These are phyloP conservation scores for Acestrorhynchus altus DNA, from an alignment of 2,797 vertebrate genomes.

Conservation along the genomic window DNA sequence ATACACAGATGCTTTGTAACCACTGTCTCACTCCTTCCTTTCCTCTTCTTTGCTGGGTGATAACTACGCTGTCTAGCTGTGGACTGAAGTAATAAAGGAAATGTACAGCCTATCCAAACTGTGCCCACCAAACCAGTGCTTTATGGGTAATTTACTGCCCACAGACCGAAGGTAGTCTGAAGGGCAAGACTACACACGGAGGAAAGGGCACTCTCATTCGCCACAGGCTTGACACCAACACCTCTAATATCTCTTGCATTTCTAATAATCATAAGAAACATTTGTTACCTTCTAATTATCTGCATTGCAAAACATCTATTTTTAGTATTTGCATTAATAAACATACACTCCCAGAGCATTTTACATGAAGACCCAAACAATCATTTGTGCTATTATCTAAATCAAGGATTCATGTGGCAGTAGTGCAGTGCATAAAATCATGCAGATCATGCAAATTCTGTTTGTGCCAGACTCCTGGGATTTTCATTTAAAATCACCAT, in stretches of 20 bases:
- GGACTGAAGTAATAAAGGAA: conserved; percentile 67
- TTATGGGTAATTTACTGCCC: conserved; percentile 72
- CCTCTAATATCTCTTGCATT: no score
- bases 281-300: neutral
- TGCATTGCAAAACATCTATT: neutral
- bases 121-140: conserved; percentile 61
- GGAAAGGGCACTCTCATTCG: conserved; percentile 70
- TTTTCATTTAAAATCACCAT: no score
- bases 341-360: no score
- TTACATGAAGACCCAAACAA: no score
- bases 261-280: neutral
- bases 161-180: conserved; percentile 51
- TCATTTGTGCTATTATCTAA: no score
- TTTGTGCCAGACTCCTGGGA: no score
- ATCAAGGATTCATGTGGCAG: no score
- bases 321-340: no score
- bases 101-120: conserved; percentile 59
- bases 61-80: conserved; percentile 61
- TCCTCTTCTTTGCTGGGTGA: conserved; percentile 32
- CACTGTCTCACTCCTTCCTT: conserved; percentile 23
- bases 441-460: no score
- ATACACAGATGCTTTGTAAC: neutral
- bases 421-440: no score
- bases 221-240: neutral
- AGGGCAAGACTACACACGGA: conserved; percentile 52